Base-by-base conservation (phyloP, 2,888 invertebrate species). In the Drosophila bunnanda region DNA sequence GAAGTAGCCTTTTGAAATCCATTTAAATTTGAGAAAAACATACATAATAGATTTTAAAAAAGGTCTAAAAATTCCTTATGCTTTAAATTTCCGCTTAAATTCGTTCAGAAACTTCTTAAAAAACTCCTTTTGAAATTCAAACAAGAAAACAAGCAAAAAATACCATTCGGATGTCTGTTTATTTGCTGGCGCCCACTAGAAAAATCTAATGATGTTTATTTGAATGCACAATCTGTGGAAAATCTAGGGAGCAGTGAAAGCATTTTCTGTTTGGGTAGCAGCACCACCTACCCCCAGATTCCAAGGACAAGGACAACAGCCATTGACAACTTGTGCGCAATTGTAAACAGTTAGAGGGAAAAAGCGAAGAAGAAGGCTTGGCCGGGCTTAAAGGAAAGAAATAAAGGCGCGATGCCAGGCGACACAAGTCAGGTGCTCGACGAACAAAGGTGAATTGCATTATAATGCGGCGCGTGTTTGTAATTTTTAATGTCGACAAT, bases 401-500 rank as follows among this genome's bases (percentile, higher is more conserved):
- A 34, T 17, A 22, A 50, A 15, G 50, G 9, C 22, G 20, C 50
- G 53, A 22, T 34, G 28, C 15, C 38, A 20, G n/a, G n/a, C n/a
- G n/a, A 7, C 69, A 30, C 41, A 34, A 57, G 57, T 59, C 72
- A 64, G 73, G 72, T 70, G 55, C 52, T 25, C 39, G 74, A 30
- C 66, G 56, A 56, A 56, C 59, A 74, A 61, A 66, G 60, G 67
- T 60, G 75, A 71, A 74, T 74, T 67, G 60, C 56, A 46, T 74
- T 74, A 74, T 57, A 52, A 67, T 57, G 39, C 41, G 41, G 56
- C 60, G 60, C 74, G 74, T 74, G 74, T 54, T 74, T 60, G 56
- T 56, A 67, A 74, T 74, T 74, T 67, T 56, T 74, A 74, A 74
- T 74, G 67, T n/a, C 56, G 57, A 39, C 57, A 74, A 74, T 67